phyloP scores from a whole-genome alignment of 2,797 vertebrate genomes.

The Enteromius afrohamiltoni region DNA sequence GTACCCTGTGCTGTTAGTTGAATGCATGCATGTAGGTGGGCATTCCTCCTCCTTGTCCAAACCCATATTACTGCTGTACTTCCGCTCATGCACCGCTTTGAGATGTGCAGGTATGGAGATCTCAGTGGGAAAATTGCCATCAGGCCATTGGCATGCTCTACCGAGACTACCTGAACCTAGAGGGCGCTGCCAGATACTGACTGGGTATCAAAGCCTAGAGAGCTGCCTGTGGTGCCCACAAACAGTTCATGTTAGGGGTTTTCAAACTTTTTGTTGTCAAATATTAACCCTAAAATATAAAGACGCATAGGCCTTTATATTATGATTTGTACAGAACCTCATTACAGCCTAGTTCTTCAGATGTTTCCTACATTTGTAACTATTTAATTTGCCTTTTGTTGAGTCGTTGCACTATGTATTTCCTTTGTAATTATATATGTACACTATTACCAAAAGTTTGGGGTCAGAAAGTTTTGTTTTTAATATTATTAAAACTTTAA shows the following conservation, averaged over 20 bases:
- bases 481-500: neutral
- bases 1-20: constrained; percentile 25
- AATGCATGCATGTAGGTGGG: constrained; percentile 38
- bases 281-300: neutral
- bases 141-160: constrained; percentile 49
- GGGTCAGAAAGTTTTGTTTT: neutral
- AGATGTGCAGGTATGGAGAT: constrained; percentile 50
- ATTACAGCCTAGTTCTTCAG: neutral
- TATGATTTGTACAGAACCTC: neutral
- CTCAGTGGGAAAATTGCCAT: constrained; percentile 25
- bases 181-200: constrained; percentile 39
- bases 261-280: neutral
- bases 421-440: neutral
- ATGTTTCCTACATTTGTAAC: neutral
- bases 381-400: neutral
- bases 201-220: neutral
- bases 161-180: constrained; percentile 26
- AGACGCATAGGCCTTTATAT: neutral
- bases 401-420: neutral
- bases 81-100: constrained; percentile 41
- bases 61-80: constrained; percentile 35
- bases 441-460: neutral
- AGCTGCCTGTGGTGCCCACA: constrained; percentile 15
- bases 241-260: neutral
- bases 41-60: constrained; percentile 29